phyloP scores from a whole-genome alignment of 1,140 invertebrate genomes.

The Drosophila fuyamai region DNA sequence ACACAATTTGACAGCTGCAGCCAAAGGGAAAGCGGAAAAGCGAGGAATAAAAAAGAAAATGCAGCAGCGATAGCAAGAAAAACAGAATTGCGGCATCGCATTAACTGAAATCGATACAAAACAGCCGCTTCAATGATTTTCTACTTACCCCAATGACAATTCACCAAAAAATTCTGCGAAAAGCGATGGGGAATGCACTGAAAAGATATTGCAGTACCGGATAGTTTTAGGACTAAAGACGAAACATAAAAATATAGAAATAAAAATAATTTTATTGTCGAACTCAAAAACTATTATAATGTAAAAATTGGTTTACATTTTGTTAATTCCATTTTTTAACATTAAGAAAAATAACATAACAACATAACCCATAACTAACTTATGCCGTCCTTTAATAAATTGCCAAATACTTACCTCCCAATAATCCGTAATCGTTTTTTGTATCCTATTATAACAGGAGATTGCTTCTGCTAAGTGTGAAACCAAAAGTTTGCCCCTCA shows the following conservation, averaged over 20 bases:
- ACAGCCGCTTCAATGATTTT: constrained; percentile 46
- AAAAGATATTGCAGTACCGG: neutral
- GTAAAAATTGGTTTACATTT: too few species aligned
- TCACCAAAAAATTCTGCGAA: neutral
- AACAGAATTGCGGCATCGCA: constrained; percentile 37
- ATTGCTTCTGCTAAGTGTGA: neutral
- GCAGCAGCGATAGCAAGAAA: constrained; percentile 16
- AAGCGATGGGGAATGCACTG: neutral
- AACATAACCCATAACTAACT: too few species aligned
- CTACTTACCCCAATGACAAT: constrained; percentile 9
- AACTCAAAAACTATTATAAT: too few species aligned
- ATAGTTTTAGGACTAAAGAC: too few species aligned
- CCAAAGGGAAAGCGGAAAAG: constrained; percentile 47
- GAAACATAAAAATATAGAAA: too few species aligned
- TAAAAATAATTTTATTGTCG: too few species aligned
- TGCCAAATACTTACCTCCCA: neutral
- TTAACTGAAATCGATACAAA: constrained; percentile 61
- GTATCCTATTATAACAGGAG: neutral
- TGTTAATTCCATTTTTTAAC: too few species aligned
- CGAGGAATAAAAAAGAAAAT: constrained; percentile 1
- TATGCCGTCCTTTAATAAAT: too few species aligned
- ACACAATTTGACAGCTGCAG: constrained; percentile 77
- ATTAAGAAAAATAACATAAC: too few species aligned
- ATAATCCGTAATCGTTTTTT: neutral
- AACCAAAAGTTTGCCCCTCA: constrained; percentile 5